Percentiles rank a stretch among this genome's conserved stretches.
These are phyloP conservation scores for Hemichromis elongatus DNA, from an alignment of 2,113 vertebrate genomes.

Conservation along the genomic window DNA sequence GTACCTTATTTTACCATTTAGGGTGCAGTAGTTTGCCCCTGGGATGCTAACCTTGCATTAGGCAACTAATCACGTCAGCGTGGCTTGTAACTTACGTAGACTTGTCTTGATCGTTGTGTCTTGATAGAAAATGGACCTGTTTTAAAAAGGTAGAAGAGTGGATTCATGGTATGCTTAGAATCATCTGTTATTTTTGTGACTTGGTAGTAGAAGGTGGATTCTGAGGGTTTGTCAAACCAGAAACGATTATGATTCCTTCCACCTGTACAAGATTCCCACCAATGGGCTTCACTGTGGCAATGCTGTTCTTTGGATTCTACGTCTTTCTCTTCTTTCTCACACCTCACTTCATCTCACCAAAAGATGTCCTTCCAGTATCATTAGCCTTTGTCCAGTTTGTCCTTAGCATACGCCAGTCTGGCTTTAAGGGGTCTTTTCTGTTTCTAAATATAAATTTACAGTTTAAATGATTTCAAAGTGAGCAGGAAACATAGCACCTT, in stretches of 20 bases:
- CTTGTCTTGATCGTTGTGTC: background rate
- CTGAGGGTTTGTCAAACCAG: background rate
- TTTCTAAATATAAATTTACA: no score
- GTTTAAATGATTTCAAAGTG: no score
- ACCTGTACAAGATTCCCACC: background rate
- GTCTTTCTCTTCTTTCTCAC: background rate
- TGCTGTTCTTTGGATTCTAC: background rate
- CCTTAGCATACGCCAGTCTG: background rate
- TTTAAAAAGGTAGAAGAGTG: no score
- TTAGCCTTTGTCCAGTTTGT: background rate
- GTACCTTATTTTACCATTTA: background rate
- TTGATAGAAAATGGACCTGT: background rate
- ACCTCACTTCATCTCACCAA: accelerated
- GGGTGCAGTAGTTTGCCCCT: background rate
- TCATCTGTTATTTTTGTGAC: accelerated
- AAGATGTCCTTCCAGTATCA: background rate
- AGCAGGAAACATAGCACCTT: no score
- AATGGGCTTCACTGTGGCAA: background rate
- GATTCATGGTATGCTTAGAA: accelerated
- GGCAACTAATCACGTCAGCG: accelerated
- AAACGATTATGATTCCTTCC: background rate
- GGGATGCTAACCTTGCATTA: accelerated
- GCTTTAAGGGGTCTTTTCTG: background rate
- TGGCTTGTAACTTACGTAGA: background rate
- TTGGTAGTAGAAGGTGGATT: background rate